Percentiles rank a stretch among this genome's conserved stretches.
Conservation (phyloP, 92 coral and sea anemone genomes). For the Epizoanthus scotinus region DNA sequence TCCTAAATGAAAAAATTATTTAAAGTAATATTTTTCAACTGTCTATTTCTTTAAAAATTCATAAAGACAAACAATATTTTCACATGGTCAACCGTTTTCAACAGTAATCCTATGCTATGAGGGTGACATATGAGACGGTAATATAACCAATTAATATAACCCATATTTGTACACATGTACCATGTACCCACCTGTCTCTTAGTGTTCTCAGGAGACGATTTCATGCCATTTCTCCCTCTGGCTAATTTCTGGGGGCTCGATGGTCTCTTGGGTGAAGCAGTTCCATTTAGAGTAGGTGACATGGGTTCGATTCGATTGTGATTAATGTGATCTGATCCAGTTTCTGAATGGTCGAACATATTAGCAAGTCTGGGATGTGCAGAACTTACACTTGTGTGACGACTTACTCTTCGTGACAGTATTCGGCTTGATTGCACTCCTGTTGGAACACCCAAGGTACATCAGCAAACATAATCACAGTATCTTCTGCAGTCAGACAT, state of each 20-base stretch:
- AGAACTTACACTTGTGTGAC: slow-evolving; percentile 76
- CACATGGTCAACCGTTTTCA: too few relatives aligned
- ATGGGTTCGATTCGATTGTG: slow-evolving; percentile 55
- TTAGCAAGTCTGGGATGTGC: slow-evolving; percentile 72
- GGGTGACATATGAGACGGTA: too few relatives aligned
- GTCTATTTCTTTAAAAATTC: too few relatives aligned
- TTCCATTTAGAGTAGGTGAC: slow-evolving; percentile 60
- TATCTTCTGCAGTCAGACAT: neutral
- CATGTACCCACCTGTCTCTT: slow-evolving; percentile 45
- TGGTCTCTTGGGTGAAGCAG: slow-evolving; percentile 59
- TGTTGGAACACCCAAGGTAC: neutral
- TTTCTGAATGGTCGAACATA: slow-evolving; percentile 52
- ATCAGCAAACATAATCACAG: neutral
- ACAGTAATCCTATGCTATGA: too few relatives aligned
- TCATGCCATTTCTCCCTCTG: slow-evolving; percentile 37
- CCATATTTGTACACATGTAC: too few relatives aligned
- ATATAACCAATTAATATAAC: too few relatives aligned
- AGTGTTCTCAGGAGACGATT: slow-evolving; percentile 60
- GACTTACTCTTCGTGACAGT: slow-evolving; percentile 50
- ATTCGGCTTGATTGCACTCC: slow-evolving; percentile 54
- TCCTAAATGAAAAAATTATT: too few relatives aligned
- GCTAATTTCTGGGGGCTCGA: slow-evolving; percentile 77
- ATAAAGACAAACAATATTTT: too few relatives aligned
- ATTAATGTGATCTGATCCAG: slow-evolving; percentile 52
- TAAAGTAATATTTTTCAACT: too few relatives aligned